A percentile compares a stretch with the other conserved stretches of the same genome.
Conservation (phyloP, 2,888 invertebrate genomes). For the Drosophila falleni region DNA sequence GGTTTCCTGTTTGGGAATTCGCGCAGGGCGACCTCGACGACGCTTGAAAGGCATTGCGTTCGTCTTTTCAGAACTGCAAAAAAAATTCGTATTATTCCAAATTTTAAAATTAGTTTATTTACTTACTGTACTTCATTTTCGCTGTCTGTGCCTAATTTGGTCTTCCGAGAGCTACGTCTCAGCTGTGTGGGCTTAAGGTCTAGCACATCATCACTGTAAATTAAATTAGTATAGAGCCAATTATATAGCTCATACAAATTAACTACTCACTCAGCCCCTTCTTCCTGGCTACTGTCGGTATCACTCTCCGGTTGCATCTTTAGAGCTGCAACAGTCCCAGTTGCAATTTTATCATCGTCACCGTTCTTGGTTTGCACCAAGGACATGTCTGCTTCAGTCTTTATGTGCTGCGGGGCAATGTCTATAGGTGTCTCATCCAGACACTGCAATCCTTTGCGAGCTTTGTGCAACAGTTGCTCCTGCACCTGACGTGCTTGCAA, state of each 20-base stretch:
- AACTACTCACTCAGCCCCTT: constrained; percentile 34
- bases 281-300: constrained; percentile 29
- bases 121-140: constrained; percentile 46
- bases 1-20: constrained; percentile 33
- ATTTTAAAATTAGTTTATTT: background rate
- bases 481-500: constrained; percentile 67
- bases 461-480: constrained; percentile 52
- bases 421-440: constrained; percentile 78
- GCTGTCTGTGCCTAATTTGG: constrained; percentile 34
- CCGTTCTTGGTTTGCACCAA: background rate
- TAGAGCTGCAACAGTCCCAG: constrained; percentile 2
- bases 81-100: background rate
- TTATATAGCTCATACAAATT: background rate
- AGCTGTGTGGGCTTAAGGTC: constrained; percentile 27
- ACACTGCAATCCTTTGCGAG: constrained; percentile 49
- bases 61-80: background rate
- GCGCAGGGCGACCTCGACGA: constrained; percentile 67
- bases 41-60: constrained; percentile 43
- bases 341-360: constrained; percentile 6
- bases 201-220: constrained; percentile 22
- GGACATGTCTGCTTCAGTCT: constrained; percentile 61
- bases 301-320: constrained; percentile 47
- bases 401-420: constrained; percentile 62
- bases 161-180: constrained; percentile 51
- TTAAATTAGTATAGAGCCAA: background rate